Percentiles rank a stretch among this genome's conserved stretches.
phyloP scores from a whole-genome alignment of 1,140 invertebrate species.

The Caenorhabditis inopinata region DNA sequence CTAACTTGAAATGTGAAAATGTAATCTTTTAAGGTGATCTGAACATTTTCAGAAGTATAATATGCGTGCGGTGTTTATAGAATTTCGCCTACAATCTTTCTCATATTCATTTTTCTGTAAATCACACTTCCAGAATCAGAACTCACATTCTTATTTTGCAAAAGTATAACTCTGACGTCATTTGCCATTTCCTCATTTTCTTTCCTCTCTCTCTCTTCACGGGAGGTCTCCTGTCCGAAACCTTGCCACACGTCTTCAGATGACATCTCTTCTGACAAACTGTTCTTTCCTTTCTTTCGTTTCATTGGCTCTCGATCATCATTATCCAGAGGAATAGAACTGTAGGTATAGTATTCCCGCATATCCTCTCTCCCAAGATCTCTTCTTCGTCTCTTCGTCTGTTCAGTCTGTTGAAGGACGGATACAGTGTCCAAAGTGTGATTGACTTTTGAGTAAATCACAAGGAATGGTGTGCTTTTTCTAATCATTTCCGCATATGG shows the following conservation, averaged over 20 bases:
- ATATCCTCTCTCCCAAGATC: neutral
- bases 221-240: slow-evolving; percentile 13
- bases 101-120: too few species aligned
- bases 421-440: slow-evolving; percentile 15
- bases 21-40: too few species aligned
- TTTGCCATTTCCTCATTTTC: slow-evolving; percentile 9
- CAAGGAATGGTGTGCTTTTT: slow-evolving; percentile 36
- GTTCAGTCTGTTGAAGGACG: neutral
- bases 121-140: too few species aligned
- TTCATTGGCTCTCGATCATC: neutral
- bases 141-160: slow-evolving; percentile 11
- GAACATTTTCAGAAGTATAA: too few species aligned
- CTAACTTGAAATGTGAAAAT: too few species aligned
- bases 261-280: neutral
- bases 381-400: slow-evolving; percentile 37
- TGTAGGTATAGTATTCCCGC: slow-evolving; percentile 5
- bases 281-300: slow-evolving; percentile 10
- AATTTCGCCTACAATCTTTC: too few species aligned
- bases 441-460: slow-evolving; percentile 35
- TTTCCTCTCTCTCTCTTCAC: neutral
- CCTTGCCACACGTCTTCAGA: slow-evolving; percentile 40
- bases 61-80: too few species aligned
- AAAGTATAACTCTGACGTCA: slow-evolving; percentile 24
- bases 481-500: slow-evolving; percentile 35
- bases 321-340: slow-evolving; percentile 15